A percentile compares a stretch with the other conserved stretches of the same genome.
phyloP scores from a whole-genome alignment of 1,140 invertebrate genomes.

The Zaprionus inermis region DNA sequence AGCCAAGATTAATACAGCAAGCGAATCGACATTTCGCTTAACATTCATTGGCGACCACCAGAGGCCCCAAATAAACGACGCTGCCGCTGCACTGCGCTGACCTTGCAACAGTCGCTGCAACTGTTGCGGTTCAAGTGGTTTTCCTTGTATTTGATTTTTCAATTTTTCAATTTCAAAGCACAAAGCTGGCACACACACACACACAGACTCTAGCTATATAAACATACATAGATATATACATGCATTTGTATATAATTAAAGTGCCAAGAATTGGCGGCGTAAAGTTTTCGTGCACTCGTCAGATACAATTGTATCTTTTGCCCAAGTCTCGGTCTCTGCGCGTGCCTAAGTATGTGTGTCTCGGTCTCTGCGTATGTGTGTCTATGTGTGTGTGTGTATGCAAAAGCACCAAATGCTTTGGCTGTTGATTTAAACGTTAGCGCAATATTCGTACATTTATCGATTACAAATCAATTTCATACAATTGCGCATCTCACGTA shows the following conservation, averaged over 20 bases:
- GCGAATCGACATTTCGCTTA: conserved; percentile 55
- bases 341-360: background rate
- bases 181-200: conserved; percentile 37
- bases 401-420: conserved; percentile 32
- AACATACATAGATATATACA: background rate
- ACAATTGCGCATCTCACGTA: conserved; percentile 77
- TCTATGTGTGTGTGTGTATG: conserved; percentile 28
- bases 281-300: conserved; percentile 2
- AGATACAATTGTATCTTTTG: conserved; percentile 41
- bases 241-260: conserved; percentile 50
- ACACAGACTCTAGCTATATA: background rate
- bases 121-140: conserved; percentile 66
- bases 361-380: background rate
- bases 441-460: conserved; percentile 78
- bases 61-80: conserved; percentile 71
- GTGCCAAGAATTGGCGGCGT: conserved; percentile 36
- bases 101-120: conserved; percentile 63
- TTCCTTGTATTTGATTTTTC: conserved; percentile 81
- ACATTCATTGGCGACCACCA: conserved; percentile 65
- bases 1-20: background rate
- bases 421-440: conserved; percentile 61
- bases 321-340: background rate
- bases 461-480: conserved; percentile 81
- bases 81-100: conserved; percentile 61
- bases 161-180: conserved; percentile 61